Percentiles rank a stretch among this genome's conserved stretches.
Conservation (phyloP, 2,797 vertebrate species). For the Diceros bicornis region DNA sequence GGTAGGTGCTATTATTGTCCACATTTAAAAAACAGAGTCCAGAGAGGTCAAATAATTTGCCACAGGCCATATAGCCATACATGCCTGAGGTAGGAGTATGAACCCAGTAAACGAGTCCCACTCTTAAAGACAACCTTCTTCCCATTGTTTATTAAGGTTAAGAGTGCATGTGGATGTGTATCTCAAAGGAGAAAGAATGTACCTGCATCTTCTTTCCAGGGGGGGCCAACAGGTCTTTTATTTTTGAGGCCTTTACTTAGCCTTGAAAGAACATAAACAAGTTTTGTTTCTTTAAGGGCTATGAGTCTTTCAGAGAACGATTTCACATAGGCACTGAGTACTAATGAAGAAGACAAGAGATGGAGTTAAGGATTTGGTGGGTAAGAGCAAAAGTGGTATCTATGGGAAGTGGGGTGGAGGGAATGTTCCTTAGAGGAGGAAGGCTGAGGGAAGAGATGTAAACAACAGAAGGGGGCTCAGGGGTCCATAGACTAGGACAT, state of each 20-base stretch:
- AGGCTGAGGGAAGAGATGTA: background rate
- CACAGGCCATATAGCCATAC: background rate
- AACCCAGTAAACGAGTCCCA: background rate
- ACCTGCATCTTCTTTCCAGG: background rate
- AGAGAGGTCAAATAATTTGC: background rate
- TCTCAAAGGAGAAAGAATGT: background rate
- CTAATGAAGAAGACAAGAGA: background rate
- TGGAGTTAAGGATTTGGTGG: background rate
- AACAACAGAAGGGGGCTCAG: background rate
- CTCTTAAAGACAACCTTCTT: background rate
- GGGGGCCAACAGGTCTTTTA: background rate
- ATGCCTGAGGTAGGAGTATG: background rate
- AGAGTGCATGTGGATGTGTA: background rate
- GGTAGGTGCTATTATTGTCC: background rate
- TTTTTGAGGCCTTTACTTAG: background rate
- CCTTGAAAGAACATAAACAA: background rate
- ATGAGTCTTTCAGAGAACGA: background rate
- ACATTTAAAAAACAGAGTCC: conserved; percentile 27
- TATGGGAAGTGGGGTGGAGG: background rate
- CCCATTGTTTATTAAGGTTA: background rate
- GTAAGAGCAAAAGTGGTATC: background rate
- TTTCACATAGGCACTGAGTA: background rate
- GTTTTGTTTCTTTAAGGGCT: background rate
- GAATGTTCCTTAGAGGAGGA: background rate
- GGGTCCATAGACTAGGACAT: background rate